These are phyloP conservation scores for Orchesella flavescens DNA, from an alignment of 2,888 invertebrate genomes.

Conservation along the genomic window DNA sequence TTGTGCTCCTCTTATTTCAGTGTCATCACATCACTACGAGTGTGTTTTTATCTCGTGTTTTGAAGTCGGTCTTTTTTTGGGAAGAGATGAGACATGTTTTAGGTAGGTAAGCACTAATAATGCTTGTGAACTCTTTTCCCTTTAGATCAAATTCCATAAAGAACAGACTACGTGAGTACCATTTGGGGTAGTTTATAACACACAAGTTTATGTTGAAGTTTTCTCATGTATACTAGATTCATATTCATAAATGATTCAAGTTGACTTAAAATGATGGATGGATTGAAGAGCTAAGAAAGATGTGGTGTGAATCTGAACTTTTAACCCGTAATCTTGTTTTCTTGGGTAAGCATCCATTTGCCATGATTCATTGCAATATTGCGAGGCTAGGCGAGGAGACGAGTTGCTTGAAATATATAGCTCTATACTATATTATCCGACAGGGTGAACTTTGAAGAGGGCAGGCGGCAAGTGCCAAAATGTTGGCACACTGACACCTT, in stretches of 20 bases:
- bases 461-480: conserved; percentile 50
- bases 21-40: neutral
- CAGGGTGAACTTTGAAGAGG: conserved; percentile 17
- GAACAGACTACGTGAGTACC: too few species aligned
- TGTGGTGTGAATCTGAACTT: conserved; percentile 61
- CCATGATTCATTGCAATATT: conserved; percentile 33
- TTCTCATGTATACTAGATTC: neutral
- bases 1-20: neutral
- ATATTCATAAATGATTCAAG: conserved; percentile 30
- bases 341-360: conserved; percentile 17
- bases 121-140: too few species aligned
- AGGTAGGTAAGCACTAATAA: too few species aligned
- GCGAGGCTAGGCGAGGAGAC: neutral
- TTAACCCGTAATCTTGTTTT: conserved; percentile 55
- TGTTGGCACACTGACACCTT: conserved; percentile 37
- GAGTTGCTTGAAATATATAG: neutral
- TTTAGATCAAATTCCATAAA: too few species aligned
- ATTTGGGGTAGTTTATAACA: neutral
- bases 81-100: too few species aligned
- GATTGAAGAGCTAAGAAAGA: conserved; percentile 23
- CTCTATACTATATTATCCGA: neutral
- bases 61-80: conserved; percentile 5
- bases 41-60: neutral
- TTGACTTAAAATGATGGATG: conserved; percentile 49
- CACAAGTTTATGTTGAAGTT: neutral